These are phyloP conservation scores for Andrena fulva DNA, from an alignment of 2,888 invertebrate genomes.

Conservation along the genomic window DNA sequence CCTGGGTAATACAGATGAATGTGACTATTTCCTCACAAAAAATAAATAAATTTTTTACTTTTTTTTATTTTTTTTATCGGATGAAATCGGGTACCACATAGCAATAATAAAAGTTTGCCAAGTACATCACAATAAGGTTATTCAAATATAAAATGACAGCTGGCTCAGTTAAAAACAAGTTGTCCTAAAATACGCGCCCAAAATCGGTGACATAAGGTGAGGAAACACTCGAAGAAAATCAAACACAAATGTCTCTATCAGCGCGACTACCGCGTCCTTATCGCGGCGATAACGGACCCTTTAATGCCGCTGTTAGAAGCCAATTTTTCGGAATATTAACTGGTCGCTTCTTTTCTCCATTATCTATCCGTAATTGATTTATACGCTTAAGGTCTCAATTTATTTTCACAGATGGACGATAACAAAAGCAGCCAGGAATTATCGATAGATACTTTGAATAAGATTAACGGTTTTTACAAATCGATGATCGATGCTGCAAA, in stretches of 20 bases:
- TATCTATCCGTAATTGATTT: not conserved
- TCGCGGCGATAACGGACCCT: conserved; percentile 25
- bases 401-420: not conserved
- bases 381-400: not conserved
- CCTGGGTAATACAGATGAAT: not conserved
- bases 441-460: not conserved
- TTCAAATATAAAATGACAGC: not conserved
- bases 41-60: not conserved
- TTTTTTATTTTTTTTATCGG: too few species aligned
- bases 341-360: not conserved
- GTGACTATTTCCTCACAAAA: not conserved
- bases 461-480: too few species aligned
- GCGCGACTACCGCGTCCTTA: conserved; percentile 12
- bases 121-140: not conserved
- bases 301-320: not conserved
- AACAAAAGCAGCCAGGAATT: not conserved
- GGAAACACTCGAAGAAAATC: conserved; percentile 11
- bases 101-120: not conserved
- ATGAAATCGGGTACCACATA: not conserved
- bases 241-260: not conserved
- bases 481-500: too few species aligned
- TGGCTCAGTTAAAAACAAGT: not conserved
- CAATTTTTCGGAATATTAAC: conserved; percentile 25
- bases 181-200: not conserved
- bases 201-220: not conserved